phyloP scores from a whole-genome alignment of 37 sponge, comb jelly and placozoan genomes.

The Bolinopsis microptera region DNA sequence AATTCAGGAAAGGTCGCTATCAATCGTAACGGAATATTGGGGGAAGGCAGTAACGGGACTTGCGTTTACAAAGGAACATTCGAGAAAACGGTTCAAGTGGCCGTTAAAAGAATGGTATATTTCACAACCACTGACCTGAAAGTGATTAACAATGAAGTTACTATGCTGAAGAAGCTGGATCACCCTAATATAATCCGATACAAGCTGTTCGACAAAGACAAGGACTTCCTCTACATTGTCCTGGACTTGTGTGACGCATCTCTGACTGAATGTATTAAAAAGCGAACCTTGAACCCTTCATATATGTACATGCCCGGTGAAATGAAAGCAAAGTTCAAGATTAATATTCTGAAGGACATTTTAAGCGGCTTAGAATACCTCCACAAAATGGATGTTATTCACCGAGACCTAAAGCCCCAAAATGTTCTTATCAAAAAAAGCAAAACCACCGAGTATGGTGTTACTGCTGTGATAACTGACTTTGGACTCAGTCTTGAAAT shows the following conservation, averaged over 20 bases:
- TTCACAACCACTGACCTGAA: background rate
- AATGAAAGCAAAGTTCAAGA: background rate
- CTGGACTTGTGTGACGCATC: conserved; percentile 22
- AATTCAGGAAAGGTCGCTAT: background rate
- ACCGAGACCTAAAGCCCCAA: conserved; percentile 44
- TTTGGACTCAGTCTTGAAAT: conserved; percentile 63
- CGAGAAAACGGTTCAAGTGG: conserved; percentile 8
- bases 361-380: conserved; percentile 4
- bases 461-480: conserved; percentile 16
- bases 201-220: background rate
- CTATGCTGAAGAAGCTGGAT: background rate
- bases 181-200: conserved; percentile 43
- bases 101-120: conserved; percentile 9
- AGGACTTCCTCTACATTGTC: conserved; percentile 53
- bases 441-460: background rate
- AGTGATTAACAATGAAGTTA: background rate
- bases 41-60: conserved; percentile 62
- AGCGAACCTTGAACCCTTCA: background rate
- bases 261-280: background rate
- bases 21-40: background rate
- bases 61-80: conserved; percentile 1
- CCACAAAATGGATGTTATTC: conserved; percentile 24
- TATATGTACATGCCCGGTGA: background rate
- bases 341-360: background rate
- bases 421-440: conserved; percentile 3